A percentile compares a stretch with the other conserved stretches of the same genome.
These are phyloP conservation scores for Napeogenes sylphis DNA, from an alignment of 2,888 invertebrate species.

Conservation along the genomic window DNA sequence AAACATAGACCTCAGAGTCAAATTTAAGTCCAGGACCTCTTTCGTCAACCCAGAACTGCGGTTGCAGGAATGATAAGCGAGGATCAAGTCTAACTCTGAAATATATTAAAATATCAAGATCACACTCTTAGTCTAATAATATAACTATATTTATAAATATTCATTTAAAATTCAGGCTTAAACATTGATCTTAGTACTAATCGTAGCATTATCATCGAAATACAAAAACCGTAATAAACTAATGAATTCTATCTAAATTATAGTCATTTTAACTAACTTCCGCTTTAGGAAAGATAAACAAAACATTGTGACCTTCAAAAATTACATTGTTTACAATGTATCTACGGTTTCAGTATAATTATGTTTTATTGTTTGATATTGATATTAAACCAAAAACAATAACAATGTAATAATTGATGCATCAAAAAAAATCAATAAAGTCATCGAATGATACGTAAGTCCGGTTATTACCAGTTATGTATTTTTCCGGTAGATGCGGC, in stretches of 20 bases:
- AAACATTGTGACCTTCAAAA: too few species aligned
- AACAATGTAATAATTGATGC: background rate
- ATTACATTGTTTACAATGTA: too few species aligned
- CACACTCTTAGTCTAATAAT: too few species aligned
- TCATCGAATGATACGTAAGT: background rate
- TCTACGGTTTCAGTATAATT: too few species aligned
- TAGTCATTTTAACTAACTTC: too few species aligned
- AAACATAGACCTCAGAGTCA: conserved; percentile 81
- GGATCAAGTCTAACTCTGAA: conserved; percentile 75
- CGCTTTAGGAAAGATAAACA: too few species aligned
- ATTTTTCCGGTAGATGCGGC: conserved; percentile 79
- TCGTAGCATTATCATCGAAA: too few species aligned
- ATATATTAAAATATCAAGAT: conserved; percentile 9
- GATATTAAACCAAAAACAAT: background rate
- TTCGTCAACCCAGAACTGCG: conserved; percentile 83
- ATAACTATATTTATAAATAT: too few species aligned
- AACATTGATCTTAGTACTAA: too few species aligned
- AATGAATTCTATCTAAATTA: too few species aligned
- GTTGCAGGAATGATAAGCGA: conserved; percentile 83
- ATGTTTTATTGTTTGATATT: background rate
- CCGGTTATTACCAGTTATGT: conserved; percentile 64
- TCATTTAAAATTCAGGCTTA: too few species aligned
- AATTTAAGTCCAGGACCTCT: conserved; percentile 82
- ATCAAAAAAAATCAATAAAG: background rate
- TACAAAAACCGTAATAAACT: too few species aligned